Evolutionary conservation across 2,113 vertebrate species (phyloP), one percentile per base, ranked within the genome.

Genomic region (Lampris megalopsis): DNA sequence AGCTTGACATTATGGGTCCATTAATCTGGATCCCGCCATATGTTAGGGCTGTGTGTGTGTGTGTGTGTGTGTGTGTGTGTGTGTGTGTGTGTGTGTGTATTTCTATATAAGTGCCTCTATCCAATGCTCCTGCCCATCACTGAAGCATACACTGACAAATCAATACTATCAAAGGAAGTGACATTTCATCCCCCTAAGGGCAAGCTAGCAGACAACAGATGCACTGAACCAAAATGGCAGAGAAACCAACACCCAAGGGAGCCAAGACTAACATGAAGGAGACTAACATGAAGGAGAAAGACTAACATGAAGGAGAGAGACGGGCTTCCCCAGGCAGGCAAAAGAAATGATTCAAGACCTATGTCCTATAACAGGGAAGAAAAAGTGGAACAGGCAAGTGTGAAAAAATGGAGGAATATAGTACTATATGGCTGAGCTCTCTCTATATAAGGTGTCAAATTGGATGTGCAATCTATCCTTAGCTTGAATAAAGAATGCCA

Each of bases 351-450:
- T 84, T 71, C 56, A 53, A 67, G 71, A 75, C 68, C 48, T 75
- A 89, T 77, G 80, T 36, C 62, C 63, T 24, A 24, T 24, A 24
- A 24, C 24, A 84, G 36, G 47, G 52, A 67, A 35, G 49, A 69
- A 64, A 85, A 90, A 80, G 80, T 85, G 68, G 82, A 84, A 80
- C 81, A 65, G 53, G 35, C 52, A 75, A 54, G 36, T 76, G 73
- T 78, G 63, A 74, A 49, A 54, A 42, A 63, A 56, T 77, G 61
- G 48, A 70, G 77, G 63, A 68, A 48, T 65, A 7, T 4, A 64
- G 72, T 53, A 68, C 53, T 70, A 75, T 58, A 68, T 50, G 5
- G 63, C 35, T 49, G 2, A 37, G 9, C 42, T 59, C 48, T 80
- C 4, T 52, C 35, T n/a, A 49, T 35, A n/a, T 37, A 53, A 9